Percentiles rank a stretch among this genome's conserved stretches.
Evolutionary conservation across 2,888 invertebrate genomes (phyloP).

Genomic region (Anorthoa munda): DNA sequence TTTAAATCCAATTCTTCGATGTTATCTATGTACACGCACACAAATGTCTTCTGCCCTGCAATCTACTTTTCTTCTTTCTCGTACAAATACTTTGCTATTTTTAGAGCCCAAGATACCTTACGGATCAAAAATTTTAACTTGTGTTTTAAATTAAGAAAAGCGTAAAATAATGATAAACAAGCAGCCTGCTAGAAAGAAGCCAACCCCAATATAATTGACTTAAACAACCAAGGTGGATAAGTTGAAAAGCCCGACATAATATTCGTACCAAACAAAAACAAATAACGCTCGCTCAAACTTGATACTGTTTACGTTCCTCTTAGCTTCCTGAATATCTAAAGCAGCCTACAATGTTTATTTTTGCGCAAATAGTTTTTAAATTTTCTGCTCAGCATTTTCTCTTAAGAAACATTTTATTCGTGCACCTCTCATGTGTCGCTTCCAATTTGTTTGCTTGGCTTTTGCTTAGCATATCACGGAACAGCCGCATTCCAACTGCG

Average conservation of each 20-base stretch:
- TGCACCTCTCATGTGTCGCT: conserved; percentile 76
- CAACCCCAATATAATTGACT: background rate
- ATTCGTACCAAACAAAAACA: conserved; percentile 12
- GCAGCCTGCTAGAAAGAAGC: background rate
- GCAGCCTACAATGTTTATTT: conserved; percentile 47
- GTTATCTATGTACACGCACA: too few species aligned
- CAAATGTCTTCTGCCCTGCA: too few species aligned
- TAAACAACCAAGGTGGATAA: background rate
- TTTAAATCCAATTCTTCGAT: too few species aligned
- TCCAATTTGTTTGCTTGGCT: conserved; percentile 88
- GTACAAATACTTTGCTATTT: too few species aligned
- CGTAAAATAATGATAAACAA: background rate
- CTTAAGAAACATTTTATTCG: conserved; percentile 75
- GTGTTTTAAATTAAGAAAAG: background rate
- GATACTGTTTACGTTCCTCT: conserved; percentile 36
- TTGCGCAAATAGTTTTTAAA: conserved; percentile 61
- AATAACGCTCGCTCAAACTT: conserved; percentile 12
- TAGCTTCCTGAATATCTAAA: conserved; percentile 31
- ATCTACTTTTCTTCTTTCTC: too few species aligned
- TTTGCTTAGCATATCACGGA: conserved; percentile 88
- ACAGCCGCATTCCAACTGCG: conserved; percentile 84
- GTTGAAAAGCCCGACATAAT: background rate
- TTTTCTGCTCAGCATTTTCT: conserved; percentile 66
- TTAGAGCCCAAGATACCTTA: too few species aligned
- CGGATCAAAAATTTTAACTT: too few species aligned